These are phyloP conservation scores for Octonoba sinensis DNA, from an alignment of 2,888 invertebrate genomes.

Conservation along the genomic window DNA sequence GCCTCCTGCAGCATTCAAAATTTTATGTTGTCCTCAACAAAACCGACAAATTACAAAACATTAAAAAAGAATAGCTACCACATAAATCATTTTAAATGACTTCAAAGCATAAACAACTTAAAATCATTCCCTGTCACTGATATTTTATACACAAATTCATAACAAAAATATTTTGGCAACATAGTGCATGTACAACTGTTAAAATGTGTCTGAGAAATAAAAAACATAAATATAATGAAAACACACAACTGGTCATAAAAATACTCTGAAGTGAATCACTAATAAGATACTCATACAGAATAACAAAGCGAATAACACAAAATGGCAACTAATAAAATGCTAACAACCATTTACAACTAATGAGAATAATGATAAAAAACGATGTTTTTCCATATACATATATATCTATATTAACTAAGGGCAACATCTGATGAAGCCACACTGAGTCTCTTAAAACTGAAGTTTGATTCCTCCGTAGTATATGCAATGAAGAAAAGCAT, in stretches of 20 bases:
- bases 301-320: conserved; percentile 44
- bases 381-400: conserved; percentile 56
- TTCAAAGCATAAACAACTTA: conserved; percentile 29
- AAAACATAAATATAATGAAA: conserved; percentile 61
- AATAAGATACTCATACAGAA: conserved; percentile 52
- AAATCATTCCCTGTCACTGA: conserved; percentile 26
- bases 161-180: conserved; percentile 60
- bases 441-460: conserved; percentile 38
- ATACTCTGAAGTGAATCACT: conserved; percentile 51
- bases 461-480: conserved; percentile 52
- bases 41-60: conserved; percentile 12
- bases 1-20: conserved; percentile 20
- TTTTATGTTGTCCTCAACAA: not conserved
- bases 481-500: conserved; percentile 45
- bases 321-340: conserved; percentile 59
- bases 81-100: conserved; percentile 38
- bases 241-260: conserved; percentile 50
- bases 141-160: conserved; percentile 36
- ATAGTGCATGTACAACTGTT: conserved; percentile 53
- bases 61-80: conserved; percentile 59
- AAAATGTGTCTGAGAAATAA: conserved; percentile 48
- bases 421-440: conserved; percentile 54
- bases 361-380: conserved; percentile 53
- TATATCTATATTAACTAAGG: conserved; percentile 60
- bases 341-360: conserved; percentile 63